phyloP scores from a whole-genome alignment of 2,888 invertebrate species.

The Pseudanteris insignis region DNA sequence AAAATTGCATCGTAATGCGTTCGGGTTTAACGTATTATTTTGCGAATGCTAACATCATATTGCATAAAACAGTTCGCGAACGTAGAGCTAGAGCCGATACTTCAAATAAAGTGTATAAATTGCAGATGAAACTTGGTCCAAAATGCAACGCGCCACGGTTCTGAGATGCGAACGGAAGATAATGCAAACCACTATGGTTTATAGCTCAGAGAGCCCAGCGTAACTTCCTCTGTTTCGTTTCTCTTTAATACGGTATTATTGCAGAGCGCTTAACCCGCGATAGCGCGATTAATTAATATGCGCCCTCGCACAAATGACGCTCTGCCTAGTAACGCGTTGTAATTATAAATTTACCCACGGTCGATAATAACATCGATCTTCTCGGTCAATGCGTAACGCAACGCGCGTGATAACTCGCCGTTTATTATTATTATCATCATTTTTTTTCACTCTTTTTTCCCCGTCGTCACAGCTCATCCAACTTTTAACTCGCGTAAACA shows the following conservation, averaged over 20 bases:
- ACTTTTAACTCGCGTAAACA: too few relatives aligned
- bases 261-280: constrained; percentile 48
- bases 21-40: too few relatives aligned
- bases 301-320: constrained; percentile 48
- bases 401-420: too few relatives aligned
- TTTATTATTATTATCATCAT: too few relatives aligned
- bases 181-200: constrained; percentile 62
- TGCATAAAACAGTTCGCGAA: constrained; percentile 6
- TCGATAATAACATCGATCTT: constrained; percentile 32
- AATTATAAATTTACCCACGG: constrained; percentile 42
- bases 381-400: too few relatives aligned
- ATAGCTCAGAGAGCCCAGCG: constrained; percentile 55
- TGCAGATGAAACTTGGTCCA: constrained; percentile 48
- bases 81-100: constrained; percentile 28
- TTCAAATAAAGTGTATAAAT: constrained; percentile 32
- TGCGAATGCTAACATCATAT: too few relatives aligned
- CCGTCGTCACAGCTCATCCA: too few relatives aligned
- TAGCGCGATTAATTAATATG: constrained; percentile 53
- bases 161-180: constrained; percentile 60
- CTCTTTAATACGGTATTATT: constrained; percentile 47
- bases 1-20: neutral
- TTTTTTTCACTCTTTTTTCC: too few relatives aligned
- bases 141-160: constrained; percentile 59
- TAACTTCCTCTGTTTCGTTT: constrained; percentile 46
- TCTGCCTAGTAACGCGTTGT: constrained; percentile 39